A percentile compares a stretch with the other conserved stretches of the same genome.
Evolutionary conservation across 2,888 invertebrate genomes (phyloP).

Genomic region (Hecatera dysodea): DNA sequence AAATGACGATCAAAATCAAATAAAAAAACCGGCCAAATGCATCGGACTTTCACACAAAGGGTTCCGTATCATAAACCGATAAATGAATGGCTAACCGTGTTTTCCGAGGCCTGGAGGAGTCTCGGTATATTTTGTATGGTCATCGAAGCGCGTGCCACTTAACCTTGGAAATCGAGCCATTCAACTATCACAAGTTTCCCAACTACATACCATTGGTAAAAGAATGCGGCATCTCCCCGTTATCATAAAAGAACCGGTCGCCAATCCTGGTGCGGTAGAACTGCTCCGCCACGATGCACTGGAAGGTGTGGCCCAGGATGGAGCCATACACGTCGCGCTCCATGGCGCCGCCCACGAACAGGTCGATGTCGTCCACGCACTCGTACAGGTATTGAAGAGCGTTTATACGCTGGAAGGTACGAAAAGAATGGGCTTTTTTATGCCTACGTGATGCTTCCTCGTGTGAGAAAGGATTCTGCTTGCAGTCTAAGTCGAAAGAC

Average conservation of each 20-base stretch:
- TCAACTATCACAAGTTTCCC: neutral
- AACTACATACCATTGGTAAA: conserved; percentile 91
- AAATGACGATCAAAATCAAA: no score
- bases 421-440: neutral
- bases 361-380: conserved; percentile 96
- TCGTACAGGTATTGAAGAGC: conserved; percentile 93
- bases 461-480: no score
- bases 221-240: conserved; percentile 91
- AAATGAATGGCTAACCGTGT: no score
- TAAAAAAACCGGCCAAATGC: no score
- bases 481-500: no score
- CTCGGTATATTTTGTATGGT: no score
- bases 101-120: no score
- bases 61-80: no score
- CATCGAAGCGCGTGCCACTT: no score
- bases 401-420: conserved; percentile 90
- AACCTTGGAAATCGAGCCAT: no score
- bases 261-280: conserved; percentile 96
- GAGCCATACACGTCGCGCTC: conserved; percentile 95
- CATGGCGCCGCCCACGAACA: conserved; percentile 96
- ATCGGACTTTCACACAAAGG: no score
- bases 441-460: no score
- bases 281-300: conserved; percentile 96
- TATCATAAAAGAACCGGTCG: conserved; percentile 96
- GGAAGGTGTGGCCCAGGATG: conserved; percentile 96